Evolutionary conservation across 2,888 invertebrate genomes (phyloP).

Genomic region (Leistus spinibarbis): DNA sequence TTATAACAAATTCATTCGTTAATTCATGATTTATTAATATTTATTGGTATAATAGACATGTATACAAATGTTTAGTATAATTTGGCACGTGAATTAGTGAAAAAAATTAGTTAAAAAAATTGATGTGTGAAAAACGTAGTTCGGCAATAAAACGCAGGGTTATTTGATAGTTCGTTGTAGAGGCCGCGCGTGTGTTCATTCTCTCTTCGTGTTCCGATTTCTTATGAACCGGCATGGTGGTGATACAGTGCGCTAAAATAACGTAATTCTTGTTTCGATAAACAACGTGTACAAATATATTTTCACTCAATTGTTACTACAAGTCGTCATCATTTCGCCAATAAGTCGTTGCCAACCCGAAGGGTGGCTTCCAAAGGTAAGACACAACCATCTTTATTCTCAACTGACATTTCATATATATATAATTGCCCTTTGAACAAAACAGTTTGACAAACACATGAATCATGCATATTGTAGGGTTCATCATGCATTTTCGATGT

Average conservation of each 20-base stretch:
- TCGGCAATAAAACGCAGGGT: constrained; percentile 12
- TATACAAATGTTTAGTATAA: neutral
- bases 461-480: neutral
- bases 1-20: neutral
- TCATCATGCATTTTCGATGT: neutral
- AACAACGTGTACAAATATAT: constrained; percentile 51
- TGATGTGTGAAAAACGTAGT: neutral
- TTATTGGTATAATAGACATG: neutral
- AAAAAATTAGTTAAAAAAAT: too few relatives aligned
- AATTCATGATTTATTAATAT: neutral
- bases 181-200: constrained; percentile 32
- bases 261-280: constrained; percentile 48
- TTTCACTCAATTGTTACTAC: constrained; percentile 53
- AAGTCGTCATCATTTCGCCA: constrained; percentile 83
- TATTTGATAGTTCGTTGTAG: constrained; percentile 12
- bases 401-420: constrained; percentile 19
- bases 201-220: constrained; percentile 36
- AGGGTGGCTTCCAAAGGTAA: constrained; percentile 79
- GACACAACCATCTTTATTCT: constrained; percentile 44
- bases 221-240: constrained; percentile 49
- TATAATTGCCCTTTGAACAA: neutral
- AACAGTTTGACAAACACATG: neutral
- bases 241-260: constrained; percentile 45
- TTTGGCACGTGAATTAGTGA: neutral
- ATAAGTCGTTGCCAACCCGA: constrained; percentile 78